Conservation (phyloP, 2,797 vertebrate species). For the Iguana delicatissima region DNA sequence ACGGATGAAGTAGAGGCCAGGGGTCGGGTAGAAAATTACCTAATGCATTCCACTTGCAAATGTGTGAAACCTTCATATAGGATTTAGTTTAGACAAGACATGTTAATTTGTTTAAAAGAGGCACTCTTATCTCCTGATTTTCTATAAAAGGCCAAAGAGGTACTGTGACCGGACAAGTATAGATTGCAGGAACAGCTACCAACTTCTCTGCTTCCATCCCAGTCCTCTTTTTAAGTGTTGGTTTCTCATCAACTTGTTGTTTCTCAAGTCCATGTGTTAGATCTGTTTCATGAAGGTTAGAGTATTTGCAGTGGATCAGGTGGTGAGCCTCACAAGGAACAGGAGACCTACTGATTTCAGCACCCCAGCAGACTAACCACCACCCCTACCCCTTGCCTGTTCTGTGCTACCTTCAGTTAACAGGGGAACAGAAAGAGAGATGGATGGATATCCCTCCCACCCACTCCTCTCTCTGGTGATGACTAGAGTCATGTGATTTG, state of each 20-base stretch:
- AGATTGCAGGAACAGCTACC: no score
- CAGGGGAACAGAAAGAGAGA: neutral
- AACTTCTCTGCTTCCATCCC: neutral
- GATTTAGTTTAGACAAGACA: no score
- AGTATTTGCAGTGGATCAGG: constrained; percentile 6
- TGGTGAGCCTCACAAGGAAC: neutral
- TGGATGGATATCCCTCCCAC: neutral
- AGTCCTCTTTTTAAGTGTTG: neutral
- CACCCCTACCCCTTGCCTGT: neutral
- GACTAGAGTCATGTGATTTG: constrained; percentile 79
- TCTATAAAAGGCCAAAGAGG: neutral
- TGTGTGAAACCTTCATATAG: no score
- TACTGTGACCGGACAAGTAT: neutral
- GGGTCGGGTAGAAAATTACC: no score
- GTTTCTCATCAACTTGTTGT: neutral
- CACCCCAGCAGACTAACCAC: neutral
- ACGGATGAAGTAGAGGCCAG: no score
- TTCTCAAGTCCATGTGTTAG: neutral
- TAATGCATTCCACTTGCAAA: no score
- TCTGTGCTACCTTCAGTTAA: neutral
- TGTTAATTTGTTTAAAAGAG: neutral
- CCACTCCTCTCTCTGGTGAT: constrained; percentile 52
- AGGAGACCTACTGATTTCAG: constrained; percentile 11
- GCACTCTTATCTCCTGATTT: neutral
- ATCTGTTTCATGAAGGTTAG: constrained; percentile 14